Base-by-base conservation (phyloP, 1,140 invertebrate species). In the Theocolax elegans region DNA sequence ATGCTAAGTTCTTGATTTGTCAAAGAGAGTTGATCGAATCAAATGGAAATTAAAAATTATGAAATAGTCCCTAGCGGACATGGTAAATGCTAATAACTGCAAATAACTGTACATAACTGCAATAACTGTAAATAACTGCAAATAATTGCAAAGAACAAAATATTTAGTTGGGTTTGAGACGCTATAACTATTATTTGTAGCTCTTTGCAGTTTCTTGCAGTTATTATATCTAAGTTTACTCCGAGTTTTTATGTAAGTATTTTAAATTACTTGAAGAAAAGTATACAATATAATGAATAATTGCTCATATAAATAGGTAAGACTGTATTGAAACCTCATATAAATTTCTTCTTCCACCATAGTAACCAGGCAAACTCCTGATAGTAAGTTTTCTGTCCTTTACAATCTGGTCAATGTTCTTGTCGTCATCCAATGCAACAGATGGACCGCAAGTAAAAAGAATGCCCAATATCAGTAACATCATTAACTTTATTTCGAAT, bases 311-410 rank as follows among this genome's bases (percentile, higher is more conserved):
- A 81, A 88, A 91, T 68, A 85, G 79, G 82, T 90, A 90, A 3
- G 90, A 90, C 73, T 91, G 89, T 87, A 90, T 90, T 71, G 88
- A 89, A 19, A 91, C 88, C 86, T 91, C 90, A 72, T 91, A 91
- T 15, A 92, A 74, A 81, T 89, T 88, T 76, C 91, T 92, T 72
- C 90, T 89, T 51, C 84, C 85, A 44, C 90, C 89, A 56, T 88
- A 87, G 42, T 91, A 85, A 4, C 86, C 87, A 2, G 90, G 89
- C 70, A 90, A 73, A 42, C 88, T 85, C 75, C 90, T 89, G 27
- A 91, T 88, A 19, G 89, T 81, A 12, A 91, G 79, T 9, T 80
- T 86, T 35, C 82, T 82, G 54, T 81, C 83, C 23, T 76, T 80
- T 35, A 74, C 40, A 2, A 60, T n/a, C n/a, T n/a, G 21, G 62